Base-by-base conservation (phyloP, 2,888 invertebrate genomes). In the Erebia palarica region DNA sequence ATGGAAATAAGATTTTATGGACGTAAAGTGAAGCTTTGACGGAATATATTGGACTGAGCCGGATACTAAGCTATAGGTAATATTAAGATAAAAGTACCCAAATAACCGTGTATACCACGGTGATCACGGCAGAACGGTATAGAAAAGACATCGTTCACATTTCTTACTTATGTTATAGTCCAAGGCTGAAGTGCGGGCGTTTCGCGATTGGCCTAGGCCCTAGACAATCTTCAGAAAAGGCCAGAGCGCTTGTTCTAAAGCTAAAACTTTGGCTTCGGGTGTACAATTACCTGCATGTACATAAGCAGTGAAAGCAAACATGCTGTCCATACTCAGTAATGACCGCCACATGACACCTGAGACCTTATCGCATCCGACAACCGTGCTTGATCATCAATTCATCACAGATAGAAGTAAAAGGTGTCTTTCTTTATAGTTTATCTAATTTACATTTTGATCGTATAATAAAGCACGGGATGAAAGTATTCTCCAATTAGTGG, bases 1-100 rank as follows among this genome's bases (percentile, higher is more conserved):
- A 92, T 91, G 92, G 89, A 90, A 92, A 92, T 92, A 86, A 84
- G 87, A 84, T 86, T 88, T 87, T 88, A 85, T 82, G 85, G 85
- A 91, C 90, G 90, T 36, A 36, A 53, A 36, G 10, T 42, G 42
- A 60, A 3, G 14, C 36, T 36, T 36, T 59, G 36, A 36, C 14
- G 36, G 59, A 60, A 42, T 21, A 57, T 21, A 57, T 57, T 21
- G 21, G 21, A 21, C 57, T 57, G 18, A 21, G 11, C 13, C 21
- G 18, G 11, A 57, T 57, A 21, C 11, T 18, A 4, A 51, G n/a
- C 16, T 16, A 44, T 44, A 44, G 44, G 44, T 44, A 44, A 44
- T 44, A 44, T 44, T 44, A 36, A 36, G 36, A 2, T 36, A 7
- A 36, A 36, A 36, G 36, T 7, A 7, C 36, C 36, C 7, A 36